Evolutionary conservation across 2,888 invertebrate genomes (phyloP).

Genomic region (Carcina quercana): DNA sequence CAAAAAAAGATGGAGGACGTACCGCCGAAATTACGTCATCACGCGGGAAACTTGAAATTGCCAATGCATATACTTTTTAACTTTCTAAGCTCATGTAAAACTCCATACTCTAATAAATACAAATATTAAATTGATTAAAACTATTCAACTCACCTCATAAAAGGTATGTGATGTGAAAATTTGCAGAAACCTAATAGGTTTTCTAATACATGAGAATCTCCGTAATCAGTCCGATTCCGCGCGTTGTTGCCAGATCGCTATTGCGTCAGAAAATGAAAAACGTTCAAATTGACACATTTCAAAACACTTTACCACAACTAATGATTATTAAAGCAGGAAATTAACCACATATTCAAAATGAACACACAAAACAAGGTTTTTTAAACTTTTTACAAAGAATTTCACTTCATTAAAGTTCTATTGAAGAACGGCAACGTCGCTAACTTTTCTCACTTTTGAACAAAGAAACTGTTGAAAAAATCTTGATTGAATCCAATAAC

Average conservation of each 20-base stretch:
- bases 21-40: conserved; percentile 54
- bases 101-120: not conserved
- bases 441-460: conserved; percentile 30
- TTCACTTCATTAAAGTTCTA: conserved; percentile 25
- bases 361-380: too few relatives aligned
- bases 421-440: conserved; percentile 64
- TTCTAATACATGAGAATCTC: conserved; percentile 50
- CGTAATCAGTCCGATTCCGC: conserved; percentile 49
- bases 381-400: conserved; percentile 7
- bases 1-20: conserved; percentile 49
- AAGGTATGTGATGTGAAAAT: conserved; percentile 32
- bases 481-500: conserved; percentile 8
- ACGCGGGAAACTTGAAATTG: conserved; percentile 57
- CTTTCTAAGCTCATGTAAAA: not conserved
- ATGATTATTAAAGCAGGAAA: conserved; percentile 24
- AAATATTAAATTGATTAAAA: conserved; percentile 12
- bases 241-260: conserved; percentile 68
- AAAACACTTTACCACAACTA: conserved; percentile 52
- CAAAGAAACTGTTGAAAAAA: conserved; percentile 34
- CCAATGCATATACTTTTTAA: conserved; percentile 32
- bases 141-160: conserved; percentile 53
- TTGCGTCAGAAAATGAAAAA: conserved; percentile 65
- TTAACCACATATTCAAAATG: conserved; percentile 20
- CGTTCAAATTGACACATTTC: conserved; percentile 64
- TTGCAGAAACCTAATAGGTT: conserved; percentile 36